Evolutionary conservation across 2,888 invertebrate genomes (phyloP).

Genomic region (Meiosimyza decipiens): DNA sequence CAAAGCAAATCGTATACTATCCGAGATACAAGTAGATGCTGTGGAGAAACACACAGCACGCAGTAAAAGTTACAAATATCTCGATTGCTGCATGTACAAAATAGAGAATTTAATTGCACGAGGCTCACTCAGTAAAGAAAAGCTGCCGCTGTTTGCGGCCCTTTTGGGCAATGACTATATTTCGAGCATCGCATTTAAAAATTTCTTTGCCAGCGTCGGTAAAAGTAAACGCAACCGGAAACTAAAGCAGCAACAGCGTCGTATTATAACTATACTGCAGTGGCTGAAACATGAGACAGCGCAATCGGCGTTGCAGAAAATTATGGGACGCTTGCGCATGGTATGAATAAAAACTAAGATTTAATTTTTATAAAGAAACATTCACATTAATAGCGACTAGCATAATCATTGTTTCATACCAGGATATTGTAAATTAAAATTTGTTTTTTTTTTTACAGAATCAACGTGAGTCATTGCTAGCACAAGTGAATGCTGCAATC

Average conservation of each 20-base stretch:
- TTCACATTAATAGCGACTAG: too few species aligned
- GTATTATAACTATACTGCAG: slow-evolving; percentile 76
- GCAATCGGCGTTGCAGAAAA: slow-evolving; percentile 76
- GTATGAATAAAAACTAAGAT: slow-evolving; percentile 39
- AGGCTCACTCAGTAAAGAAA: slow-evolving; percentile 73
- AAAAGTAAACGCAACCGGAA: slow-evolving; percentile 57
- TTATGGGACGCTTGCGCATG: slow-evolving; percentile 73
- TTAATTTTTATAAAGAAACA: too few species aligned
- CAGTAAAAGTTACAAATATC: slow-evolving; percentile 58
- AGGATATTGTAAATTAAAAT: not conserved
- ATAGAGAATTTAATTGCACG: slow-evolving; percentile 76
- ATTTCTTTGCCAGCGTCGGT: slow-evolving; percentile 74
- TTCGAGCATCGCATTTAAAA: slow-evolving; percentile 73
- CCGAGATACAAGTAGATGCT: slow-evolving; percentile 49
- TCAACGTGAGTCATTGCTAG: slow-evolving; percentile 69
- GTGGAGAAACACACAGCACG: slow-evolving; percentile 40
- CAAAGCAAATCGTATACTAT: slow-evolving; percentile 53
- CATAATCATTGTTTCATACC: too few species aligned
- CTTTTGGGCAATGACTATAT: slow-evolving; percentile 93
- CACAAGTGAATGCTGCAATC: slow-evolving; percentile 73
- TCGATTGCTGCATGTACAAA: slow-evolving; percentile 78
- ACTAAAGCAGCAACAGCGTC: slow-evolving; percentile 73
- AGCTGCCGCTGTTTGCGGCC: slow-evolving; percentile 83
- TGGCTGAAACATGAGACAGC: slow-evolving; percentile 81
- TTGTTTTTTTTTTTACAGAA: slow-evolving; percentile 48